These are phyloP conservation scores for Mylabris sibirica DNA, from an alignment of 2,888 invertebrate genomes.

Conservation along the genomic window DNA sequence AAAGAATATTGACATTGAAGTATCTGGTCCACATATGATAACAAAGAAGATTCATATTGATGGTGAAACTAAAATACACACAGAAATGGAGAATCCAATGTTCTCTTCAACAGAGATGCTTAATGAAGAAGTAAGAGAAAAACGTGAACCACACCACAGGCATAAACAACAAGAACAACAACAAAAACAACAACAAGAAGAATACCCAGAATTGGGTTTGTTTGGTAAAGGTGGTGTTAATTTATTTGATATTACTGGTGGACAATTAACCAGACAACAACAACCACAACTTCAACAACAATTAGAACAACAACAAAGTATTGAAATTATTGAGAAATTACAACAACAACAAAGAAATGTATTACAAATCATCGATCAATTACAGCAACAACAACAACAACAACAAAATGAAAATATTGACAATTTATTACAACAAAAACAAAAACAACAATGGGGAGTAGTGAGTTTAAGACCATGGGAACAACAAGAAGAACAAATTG, in stretches of 20 bases:
- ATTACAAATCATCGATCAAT: neutral
- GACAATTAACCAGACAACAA: neutral
- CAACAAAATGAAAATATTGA: neutral
- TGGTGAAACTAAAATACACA: neutral
- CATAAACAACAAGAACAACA: no score
- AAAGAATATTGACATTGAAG: slow-evolving; percentile 2
- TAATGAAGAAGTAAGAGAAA: neutral
- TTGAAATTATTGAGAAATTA: neutral
- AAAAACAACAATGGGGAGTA: neutral
- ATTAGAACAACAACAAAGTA: neutral
- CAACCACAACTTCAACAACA: neutral
- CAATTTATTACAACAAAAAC: neutral
- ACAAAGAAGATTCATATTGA: neutral
- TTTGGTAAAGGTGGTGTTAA: neutral
- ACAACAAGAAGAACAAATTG: neutral
- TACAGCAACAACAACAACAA: slow-evolving; percentile 1
- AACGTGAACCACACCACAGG: neutral
- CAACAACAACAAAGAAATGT: neutral
- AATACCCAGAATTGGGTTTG: neutral
- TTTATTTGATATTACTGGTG: neutral
- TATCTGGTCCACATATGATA: neutral
- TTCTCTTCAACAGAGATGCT: neutral
- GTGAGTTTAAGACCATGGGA: neutral
- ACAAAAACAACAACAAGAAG: no score
- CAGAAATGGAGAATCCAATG: neutral